These are phyloP conservation scores for Sorex araneus DNA, from an alignment of 2,113 vertebrate genomes.

Conservation along the genomic window DNA sequence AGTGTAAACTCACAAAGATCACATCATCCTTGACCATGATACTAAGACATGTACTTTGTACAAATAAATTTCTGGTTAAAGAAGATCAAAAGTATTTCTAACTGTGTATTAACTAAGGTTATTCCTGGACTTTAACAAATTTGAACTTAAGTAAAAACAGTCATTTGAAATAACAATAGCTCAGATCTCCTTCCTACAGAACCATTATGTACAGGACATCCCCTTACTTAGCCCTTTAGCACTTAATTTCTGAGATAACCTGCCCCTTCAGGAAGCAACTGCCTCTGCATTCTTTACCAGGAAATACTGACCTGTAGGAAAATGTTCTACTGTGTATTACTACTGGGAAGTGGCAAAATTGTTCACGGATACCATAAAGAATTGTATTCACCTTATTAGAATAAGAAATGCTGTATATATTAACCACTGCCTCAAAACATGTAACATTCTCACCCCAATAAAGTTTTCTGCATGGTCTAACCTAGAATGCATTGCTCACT, in stretches of 20 bases:
- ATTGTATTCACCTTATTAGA: constrained; percentile 6
- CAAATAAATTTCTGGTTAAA: background rate
- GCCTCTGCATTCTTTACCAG: background rate
- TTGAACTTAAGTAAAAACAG: background rate
- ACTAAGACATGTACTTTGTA: background rate
- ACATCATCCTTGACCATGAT: background rate
- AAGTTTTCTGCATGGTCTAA: background rate
- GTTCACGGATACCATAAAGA: background rate
- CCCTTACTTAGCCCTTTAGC: fast-evolving
- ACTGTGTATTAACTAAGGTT: background rate
- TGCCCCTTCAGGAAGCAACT: background rate
- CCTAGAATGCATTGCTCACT: background rate
- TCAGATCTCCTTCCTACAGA: background rate
- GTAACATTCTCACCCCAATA: background rate
- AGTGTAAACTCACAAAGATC: background rate
- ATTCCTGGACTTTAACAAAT: background rate
- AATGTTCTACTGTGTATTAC: background rate
- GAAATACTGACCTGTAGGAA: background rate
- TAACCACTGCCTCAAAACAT: constrained; percentile 1
- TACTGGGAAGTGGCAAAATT: constrained; percentile 53
- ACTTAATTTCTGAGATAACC: background rate
- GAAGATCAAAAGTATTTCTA: constrained; percentile 11
- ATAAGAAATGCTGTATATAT: background rate
- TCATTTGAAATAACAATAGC: background rate
- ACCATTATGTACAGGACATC: background rate